Base-by-base conservation (phyloP, 2,113 vertebrate species). In the Perca flavescens region DNA sequence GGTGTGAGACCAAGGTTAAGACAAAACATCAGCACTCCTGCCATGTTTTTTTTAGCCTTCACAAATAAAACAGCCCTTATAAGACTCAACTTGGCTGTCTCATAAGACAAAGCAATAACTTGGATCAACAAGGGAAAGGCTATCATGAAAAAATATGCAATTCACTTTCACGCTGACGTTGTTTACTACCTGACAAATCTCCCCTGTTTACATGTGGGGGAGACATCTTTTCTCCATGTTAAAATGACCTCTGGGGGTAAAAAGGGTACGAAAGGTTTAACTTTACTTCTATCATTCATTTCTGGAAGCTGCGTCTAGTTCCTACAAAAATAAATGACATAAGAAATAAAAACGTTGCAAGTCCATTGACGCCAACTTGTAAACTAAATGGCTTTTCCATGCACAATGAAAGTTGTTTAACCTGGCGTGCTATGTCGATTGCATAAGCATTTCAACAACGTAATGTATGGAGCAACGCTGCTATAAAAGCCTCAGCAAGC, bases 381-480 rank as follows among this genome's bases (percentile, higher is more conserved):
- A 76, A 86, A 87, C 65, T 3, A 65, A 88, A 92, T 73, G 69
- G 28, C 58, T 91, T 92, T 92, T 89, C 89, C 92, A 84, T 54
- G 63, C 82, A 67, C 54, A 49, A 4, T 54, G 36, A 62, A 49
- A 68, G 36, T 15, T 19, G 74, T 82, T 80, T 74, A 36, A 65
- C 60, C 69, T 83, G 72, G 71, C 61, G 31, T 70, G 64, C 34
- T 31, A 36, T 47, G 47, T n/a, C 25, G 17, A 61, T 67, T 83
- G 57, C 67, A 56, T 73, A 66, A 89, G 72, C 52, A 15, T 66
- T 75, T 86, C 36, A 57, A 67, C 56, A 25, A 5, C 8, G 12
- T 73, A 77, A 88, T 12, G 63, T 85, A 86, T 80, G 57, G 74
- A 75, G 70, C 72, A 57, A 63, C 34, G 21, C 54, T 2, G 80